phyloP scores from a whole-genome alignment of 2,888 invertebrate species.

The Drosophila heteroneura region DNA sequence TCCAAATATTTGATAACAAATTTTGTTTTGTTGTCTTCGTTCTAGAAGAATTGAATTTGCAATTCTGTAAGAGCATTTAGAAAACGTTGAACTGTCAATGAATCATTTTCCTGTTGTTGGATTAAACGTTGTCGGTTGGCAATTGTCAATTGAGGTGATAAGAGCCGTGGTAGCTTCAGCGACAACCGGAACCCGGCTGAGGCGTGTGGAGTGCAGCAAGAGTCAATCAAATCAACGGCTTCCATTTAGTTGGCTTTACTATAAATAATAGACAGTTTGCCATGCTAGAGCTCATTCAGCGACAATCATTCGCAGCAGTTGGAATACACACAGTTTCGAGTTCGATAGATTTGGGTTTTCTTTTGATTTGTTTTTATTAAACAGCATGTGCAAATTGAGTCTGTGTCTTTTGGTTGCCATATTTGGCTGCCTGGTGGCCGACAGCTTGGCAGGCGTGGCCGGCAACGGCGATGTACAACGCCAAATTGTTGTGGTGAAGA shows the following conservation, averaged over 20 bases:
- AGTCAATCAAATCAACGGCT: slow-evolving; percentile 52
- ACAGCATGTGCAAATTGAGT: slow-evolving; percentile 60
- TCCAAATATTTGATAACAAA: no score
- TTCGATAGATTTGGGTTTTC: not conserved
- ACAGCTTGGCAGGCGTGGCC: slow-evolving; percentile 40
- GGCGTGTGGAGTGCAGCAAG: slow-evolving; percentile 11
- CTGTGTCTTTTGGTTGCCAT: slow-evolving; percentile 55
- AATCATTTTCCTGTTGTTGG: slow-evolving; percentile 33
- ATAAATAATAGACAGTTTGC: slow-evolving; percentile 59
- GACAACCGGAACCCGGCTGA: slow-evolving; percentile 25
- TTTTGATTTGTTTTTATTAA: not conserved
- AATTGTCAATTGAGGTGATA: slow-evolving; percentile 73
- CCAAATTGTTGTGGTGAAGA: slow-evolving; percentile 72
- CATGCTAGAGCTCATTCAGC: slow-evolving; percentile 53
- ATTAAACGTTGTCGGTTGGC: slow-evolving; percentile 63
- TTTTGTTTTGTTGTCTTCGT: not conserved
- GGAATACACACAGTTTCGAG: slow-evolving; percentile 10
- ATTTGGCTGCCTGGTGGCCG: slow-evolving; percentile 53
- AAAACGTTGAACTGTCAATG: not conserved
- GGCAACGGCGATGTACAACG: slow-evolving; percentile 29
- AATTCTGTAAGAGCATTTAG: slow-evolving; percentile 27
- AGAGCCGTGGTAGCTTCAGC: slow-evolving; percentile 33
- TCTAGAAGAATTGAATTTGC: not conserved
- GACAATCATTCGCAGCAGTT: slow-evolving; percentile 44
- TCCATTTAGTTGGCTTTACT: slow-evolving; percentile 47